Base-by-base conservation (phyloP, 2,113 vertebrate species). In the Gnathochromis pfefferi region DNA sequence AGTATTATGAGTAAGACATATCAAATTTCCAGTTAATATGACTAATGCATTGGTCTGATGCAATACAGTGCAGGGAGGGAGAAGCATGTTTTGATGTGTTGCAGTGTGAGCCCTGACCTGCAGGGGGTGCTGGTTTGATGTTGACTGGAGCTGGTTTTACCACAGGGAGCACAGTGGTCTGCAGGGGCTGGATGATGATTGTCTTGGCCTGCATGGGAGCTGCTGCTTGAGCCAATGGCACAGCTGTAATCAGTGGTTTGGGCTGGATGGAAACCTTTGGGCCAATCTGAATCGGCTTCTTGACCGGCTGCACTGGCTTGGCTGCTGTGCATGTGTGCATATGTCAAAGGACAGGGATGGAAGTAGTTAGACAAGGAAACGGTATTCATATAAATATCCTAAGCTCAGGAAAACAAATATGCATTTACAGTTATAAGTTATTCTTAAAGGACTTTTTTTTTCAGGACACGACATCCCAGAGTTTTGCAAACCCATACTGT, bases 171-270 rank as follows among this genome's bases (percentile, higher is more conserved):
- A 98, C 92, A 0, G 97, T 91, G 0, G 97, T 94, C 85, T 98
- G 97, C 63, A 99, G 86, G 5, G 98, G 96, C 94, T 98, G 98
- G 86, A 99, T 97, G 94, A 99, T 97, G 91, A 99, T 97, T 49
- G 98, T 96, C 95, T 99, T 99, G 14, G 97, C 90, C 81, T 97
- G 96, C 84, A 98, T 92, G 3, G 95, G 84, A 40, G 97, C 70
- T 73, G 94, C 91, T 19, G 96, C 68, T 45, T 94, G 96, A 88
- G 97, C 49, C 90, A 98, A 93, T n/a, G 97, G 96, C 83, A 97
- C 84, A 28, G 97, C 96, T 73, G 97, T 97, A 84, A 99, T 96
- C 80, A 98, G 93, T 1, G 97, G 97, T 87, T 97, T 98, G 42
- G 97, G 98, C 51, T 98, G 97, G 95, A 98, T 97, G 60, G 96